phyloP scores from a whole-genome alignment of 2,888 invertebrate species.

The Uropetala carovei region DNA sequence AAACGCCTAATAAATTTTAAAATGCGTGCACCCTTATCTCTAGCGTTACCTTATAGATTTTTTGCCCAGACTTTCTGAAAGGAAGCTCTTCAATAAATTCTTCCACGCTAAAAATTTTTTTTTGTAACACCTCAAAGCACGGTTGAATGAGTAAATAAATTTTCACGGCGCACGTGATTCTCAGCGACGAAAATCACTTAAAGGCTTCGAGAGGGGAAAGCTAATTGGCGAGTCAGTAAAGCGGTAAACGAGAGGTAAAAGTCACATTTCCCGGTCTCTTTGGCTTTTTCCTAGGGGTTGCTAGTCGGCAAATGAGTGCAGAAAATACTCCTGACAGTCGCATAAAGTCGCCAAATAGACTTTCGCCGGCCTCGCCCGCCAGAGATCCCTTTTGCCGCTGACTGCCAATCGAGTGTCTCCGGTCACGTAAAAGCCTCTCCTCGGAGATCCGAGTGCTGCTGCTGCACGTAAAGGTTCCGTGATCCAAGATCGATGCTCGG shows the following conservation, averaged over 20 bases:
- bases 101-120: no score
- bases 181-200: background rate
- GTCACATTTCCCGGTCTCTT: background rate
- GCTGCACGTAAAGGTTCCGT: background rate
- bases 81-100: no score
- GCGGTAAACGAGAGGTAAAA: constrained; percentile 20
- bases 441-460: background rate
- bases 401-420: background rate
- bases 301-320: constrained; percentile 11
- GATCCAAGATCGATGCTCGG: constrained; percentile 47
- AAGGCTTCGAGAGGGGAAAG: background rate
- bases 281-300: background rate
- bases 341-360: constrained; percentile 57
- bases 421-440: constrained; percentile 34
- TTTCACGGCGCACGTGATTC: no score
- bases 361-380: constrained; percentile 45
- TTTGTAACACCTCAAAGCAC: no score
- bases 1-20: no score
- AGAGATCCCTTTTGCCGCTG: background rate
- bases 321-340: constrained; percentile 29
- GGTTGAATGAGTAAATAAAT: no score
- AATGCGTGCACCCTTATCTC: no score
- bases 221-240: constrained; percentile 34
- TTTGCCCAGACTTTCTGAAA: no score
- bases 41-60: no score